Percentiles rank a stretch among this genome's conserved stretches.
phyloP scores from a whole-genome alignment of 2,113 vertebrate species.

The Macaca mulatta region DNA sequence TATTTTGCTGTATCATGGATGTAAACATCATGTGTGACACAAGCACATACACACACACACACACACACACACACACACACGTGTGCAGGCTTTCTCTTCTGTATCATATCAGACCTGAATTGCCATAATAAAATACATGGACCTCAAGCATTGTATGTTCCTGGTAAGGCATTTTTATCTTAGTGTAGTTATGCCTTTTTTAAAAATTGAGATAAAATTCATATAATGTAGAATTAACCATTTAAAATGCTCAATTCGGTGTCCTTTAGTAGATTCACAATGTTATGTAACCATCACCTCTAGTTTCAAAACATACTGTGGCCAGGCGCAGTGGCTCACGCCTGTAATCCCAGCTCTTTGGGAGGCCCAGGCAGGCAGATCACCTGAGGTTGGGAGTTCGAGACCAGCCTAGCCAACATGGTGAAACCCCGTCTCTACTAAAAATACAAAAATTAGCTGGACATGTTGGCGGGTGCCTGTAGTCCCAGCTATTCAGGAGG shows the following conservation, averaged over 20 bases:
- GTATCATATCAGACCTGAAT: neutral
- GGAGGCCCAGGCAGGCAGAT: no score
- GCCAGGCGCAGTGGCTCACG: no score
- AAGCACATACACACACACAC: no score
- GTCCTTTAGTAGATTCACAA: neutral
- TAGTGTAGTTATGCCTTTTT: neutral
- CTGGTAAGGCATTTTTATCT: neutral
- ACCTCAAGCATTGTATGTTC: neutral
- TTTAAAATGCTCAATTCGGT: neutral
- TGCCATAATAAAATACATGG: neutral
- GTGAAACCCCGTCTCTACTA: no score
- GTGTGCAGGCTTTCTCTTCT: neutral
- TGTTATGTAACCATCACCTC: neutral
- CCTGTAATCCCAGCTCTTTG: no score
- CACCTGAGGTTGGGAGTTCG: no score
- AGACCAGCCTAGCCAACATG: no score
- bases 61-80: neutral
- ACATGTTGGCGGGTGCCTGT: no score
- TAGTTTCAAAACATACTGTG: neutral
- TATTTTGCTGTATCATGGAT: neutral
- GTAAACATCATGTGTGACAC: neutral
- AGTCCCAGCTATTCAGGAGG: no score
- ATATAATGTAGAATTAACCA: constrained; percentile 1
- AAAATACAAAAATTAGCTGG: no score
- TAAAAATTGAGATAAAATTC: neutral